A percentile compares a stretch with the other conserved stretches of the same genome.
phyloP scores from a whole-genome alignment of 2,113 vertebrate genomes.

The Epinephelus cyanopodus region DNA sequence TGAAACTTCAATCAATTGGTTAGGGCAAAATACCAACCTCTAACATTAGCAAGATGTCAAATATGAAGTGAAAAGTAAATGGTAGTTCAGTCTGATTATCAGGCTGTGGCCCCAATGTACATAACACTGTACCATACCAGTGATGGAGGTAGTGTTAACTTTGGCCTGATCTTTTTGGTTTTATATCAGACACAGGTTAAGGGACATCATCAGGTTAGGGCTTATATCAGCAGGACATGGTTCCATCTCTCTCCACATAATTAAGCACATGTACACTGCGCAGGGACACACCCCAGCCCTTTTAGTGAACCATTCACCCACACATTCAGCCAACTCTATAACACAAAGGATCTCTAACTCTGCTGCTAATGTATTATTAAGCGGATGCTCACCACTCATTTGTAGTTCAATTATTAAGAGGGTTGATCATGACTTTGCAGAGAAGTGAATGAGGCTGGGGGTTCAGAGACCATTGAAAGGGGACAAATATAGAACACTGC shows the following conservation, averaged over 20 bases:
- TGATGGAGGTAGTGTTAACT: too few relatives aligned
- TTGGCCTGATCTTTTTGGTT: background rate
- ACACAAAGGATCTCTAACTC: constrained; percentile 11
- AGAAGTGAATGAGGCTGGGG: constrained; percentile 1
- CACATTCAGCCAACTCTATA: background rate
- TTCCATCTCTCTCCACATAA: background rate
- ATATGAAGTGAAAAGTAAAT: too few relatives aligned
- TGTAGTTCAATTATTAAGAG: constrained; percentile 52
- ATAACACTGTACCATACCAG: too few relatives aligned
- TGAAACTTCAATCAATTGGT: background rate
- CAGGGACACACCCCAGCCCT: background rate
- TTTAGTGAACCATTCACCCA: background rate
- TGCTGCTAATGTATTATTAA: constrained; percentile 40
- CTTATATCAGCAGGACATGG: too few relatives aligned
- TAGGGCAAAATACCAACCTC: background rate
- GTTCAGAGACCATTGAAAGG: background rate
- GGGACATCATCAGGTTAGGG: background rate
- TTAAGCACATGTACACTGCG: background rate
- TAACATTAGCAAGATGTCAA: background rate
- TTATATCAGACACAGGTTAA: background rate
- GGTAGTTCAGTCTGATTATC: too few relatives aligned
- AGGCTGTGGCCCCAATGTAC: too few relatives aligned
- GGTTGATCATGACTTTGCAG: constrained; percentile 34
- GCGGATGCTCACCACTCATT: constrained; percentile 25
- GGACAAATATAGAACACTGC: background rate